These are phyloP conservation scores for Xyrichtys novacula DNA, from an alignment of 2,797 vertebrate species.

Conservation along the genomic window DNA sequence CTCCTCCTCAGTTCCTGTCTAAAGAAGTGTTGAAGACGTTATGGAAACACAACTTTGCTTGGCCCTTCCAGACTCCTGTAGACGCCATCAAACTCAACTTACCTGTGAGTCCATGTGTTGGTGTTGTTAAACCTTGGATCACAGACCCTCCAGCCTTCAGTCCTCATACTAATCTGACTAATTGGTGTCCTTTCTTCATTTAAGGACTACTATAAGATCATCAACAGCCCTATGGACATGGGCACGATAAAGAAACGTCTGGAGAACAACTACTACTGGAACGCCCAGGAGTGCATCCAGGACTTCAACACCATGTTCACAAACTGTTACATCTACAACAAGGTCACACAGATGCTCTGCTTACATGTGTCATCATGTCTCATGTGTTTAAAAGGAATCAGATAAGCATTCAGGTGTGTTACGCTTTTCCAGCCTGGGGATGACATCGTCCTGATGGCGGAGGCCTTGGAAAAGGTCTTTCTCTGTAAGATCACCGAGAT, in stretches of 20 bases:
- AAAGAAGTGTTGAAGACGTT: slow-evolving; percentile 93
- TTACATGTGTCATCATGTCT: neutral
- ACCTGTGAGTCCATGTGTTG: slow-evolving; percentile 85
- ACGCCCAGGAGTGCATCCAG: slow-evolving; percentile 96
- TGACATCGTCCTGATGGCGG: slow-evolving; percentile 95
- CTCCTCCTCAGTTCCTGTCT: slow-evolving; percentile 87
- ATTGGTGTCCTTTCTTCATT: neutral
- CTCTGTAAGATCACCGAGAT: slow-evolving; percentile 94
- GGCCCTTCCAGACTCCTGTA: slow-evolving; percentile 96
- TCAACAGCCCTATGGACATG: slow-evolving; percentile 95
- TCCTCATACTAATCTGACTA: neutral
- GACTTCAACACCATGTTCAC: slow-evolving; percentile 99
- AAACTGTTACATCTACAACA: slow-evolving; percentile 98
- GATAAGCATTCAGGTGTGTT: slow-evolving; percentile 25
- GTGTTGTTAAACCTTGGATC: no score
- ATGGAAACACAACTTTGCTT: slow-evolving; percentile 96
- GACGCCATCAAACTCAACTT: slow-evolving; percentile 93
- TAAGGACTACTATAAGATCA: slow-evolving; percentile 96
- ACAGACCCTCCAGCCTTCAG: neutral
- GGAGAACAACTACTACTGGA: slow-evolving; percentile 95
- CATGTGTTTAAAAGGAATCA: neutral
- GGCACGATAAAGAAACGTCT: slow-evolving; percentile 94
- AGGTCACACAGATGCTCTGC: slow-evolving; percentile 77
- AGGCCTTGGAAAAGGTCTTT: slow-evolving; percentile 93
- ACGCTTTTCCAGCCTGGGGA: slow-evolving; percentile 88